Conservation (phyloP, 2,888 invertebrate species). For the Lagria hirta region DNA sequence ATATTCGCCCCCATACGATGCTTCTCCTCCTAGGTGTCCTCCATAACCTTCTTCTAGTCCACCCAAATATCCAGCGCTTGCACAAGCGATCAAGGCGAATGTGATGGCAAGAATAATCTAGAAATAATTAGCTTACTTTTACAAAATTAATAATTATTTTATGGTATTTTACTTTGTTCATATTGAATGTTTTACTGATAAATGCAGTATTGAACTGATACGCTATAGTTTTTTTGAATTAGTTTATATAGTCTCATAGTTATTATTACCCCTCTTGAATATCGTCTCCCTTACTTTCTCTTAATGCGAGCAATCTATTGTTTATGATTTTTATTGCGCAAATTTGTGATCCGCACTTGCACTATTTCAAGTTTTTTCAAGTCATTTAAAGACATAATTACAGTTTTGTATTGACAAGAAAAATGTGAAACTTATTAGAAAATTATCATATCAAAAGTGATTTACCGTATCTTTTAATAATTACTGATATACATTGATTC, state of each 20-base stretch:
- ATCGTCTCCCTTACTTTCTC: slow-evolving; percentile 19
- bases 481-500: no score
- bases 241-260: slow-evolving; percentile 12
- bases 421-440: slow-evolving; percentile 19
- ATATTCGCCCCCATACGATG: slow-evolving; percentile 24
- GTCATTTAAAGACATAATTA: slow-evolving; percentile 12
- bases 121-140: no score
- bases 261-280: slow-evolving; percentile 7
- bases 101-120: slow-evolving; percentile 38
- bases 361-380: slow-evolving; percentile 5
- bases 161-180: slow-evolving; percentile 14
- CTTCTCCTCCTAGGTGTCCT: slow-evolving; percentile 27
- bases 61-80: slow-evolving; percentile 32
- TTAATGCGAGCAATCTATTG: slow-evolving; percentile 6
- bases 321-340: slow-evolving; percentile 10
- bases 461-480: no score
- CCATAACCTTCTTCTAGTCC: slow-evolving; percentile 31
- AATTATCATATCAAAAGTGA: no score
- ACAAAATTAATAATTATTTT: no score
- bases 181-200: slow-evolving; percentile 16
- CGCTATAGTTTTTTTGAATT: neutral
- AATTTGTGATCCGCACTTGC: slow-evolving; percentile 2
- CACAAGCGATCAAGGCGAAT: slow-evolving; percentile 35
- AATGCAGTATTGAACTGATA: slow-evolving; percentile 16
- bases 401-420: slow-evolving; percentile 8